Base-by-base conservation (phyloP, 2,888 invertebrate genomes). In the Lagria hirta region DNA sequence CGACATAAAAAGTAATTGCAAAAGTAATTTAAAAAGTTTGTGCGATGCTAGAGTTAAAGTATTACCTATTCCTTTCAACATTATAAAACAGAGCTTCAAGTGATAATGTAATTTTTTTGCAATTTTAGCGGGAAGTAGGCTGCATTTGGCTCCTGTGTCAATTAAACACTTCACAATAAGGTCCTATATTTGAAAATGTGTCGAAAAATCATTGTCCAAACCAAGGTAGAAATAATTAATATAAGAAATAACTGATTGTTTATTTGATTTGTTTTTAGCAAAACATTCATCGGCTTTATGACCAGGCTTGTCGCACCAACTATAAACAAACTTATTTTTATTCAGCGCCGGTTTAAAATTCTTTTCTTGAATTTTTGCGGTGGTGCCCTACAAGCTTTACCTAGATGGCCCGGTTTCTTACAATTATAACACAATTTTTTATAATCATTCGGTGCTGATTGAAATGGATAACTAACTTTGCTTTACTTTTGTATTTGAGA, bases 71-170 rank as follows among this genome's bases (percentile, higher is more conserved):
- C 29, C 29, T 13, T 18, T 22, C 26, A 13, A 8, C 8, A 34
- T 11, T 3, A 30, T 26, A 12, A 37, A 43, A 26, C 15, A 27
- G 8, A 35, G 43, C 11, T 43, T 20, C 8, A 43, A 13, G 20
- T 20, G 20, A 43, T 35, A 36, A 3, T 43, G 34, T 17, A 43
- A 27, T 20, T 37, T 35, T n/a, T 26, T 43, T 3, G 26, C 35
- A 37, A 36, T 16, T 18, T 35, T 18, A 26, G 35, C 20, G 17
- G 35, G 26, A 7, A 43, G 8, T 8, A 43, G 14, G 16, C 35
- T 43, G 21, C 43, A 43, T 24, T 43, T 35, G 10, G 43, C 43
- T 20, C 43, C 43, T 11, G 43, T 37, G 35, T 43, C 43, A 14
- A 37, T 24, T 3, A 43, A 14, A 27, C 35, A 37, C 8, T 17